Evolutionary conservation across 2,888 invertebrate species (phyloP).

Genomic region (Epirrita christyi): DNA sequence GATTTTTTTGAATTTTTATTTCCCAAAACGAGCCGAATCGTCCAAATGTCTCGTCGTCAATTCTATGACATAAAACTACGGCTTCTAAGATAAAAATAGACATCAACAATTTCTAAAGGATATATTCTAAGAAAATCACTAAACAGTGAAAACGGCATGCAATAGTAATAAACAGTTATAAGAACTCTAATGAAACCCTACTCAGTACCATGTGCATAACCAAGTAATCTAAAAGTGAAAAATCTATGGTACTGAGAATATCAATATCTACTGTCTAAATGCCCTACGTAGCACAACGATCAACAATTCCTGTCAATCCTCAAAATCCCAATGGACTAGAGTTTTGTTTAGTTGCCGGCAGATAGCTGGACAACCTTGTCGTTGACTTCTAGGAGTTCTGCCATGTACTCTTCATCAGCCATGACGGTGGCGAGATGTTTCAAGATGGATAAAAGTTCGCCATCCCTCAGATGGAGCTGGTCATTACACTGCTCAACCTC

Average conservation of each 20-base stretch:
- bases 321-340: not conserved
- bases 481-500: constrained; percentile 89
- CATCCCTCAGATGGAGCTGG: constrained; percentile 88
- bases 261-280: constrained; percentile 6
- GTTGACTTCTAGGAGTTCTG: constrained; percentile 90
- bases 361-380: constrained; percentile 85
- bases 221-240: constrained; percentile 5
- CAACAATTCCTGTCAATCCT: constrained; percentile 24
- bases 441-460: constrained; percentile 87
- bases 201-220: constrained; percentile 14
- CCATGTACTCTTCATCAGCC: constrained; percentile 89
- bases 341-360: constrained; percentile 59
- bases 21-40: constrained; percentile 59
- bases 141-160: constrained; percentile 5
- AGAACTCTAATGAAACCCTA: constrained; percentile 9
- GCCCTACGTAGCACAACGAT: constrained; percentile 10
- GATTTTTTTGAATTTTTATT: constrained; percentile 54
- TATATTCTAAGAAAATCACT: constrained; percentile 6
- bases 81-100: constrained; percentile 7
- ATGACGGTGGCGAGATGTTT: constrained; percentile 88
- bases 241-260: constrained; percentile 14
- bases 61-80: constrained; percentile 41
- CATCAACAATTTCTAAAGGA: not conserved
- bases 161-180: constrained; percentile 6
- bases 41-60: constrained; percentile 45